phyloP scores from a whole-genome alignment of 1,140 invertebrate genomes.

The Agraylea sexmaculata region DNA sequence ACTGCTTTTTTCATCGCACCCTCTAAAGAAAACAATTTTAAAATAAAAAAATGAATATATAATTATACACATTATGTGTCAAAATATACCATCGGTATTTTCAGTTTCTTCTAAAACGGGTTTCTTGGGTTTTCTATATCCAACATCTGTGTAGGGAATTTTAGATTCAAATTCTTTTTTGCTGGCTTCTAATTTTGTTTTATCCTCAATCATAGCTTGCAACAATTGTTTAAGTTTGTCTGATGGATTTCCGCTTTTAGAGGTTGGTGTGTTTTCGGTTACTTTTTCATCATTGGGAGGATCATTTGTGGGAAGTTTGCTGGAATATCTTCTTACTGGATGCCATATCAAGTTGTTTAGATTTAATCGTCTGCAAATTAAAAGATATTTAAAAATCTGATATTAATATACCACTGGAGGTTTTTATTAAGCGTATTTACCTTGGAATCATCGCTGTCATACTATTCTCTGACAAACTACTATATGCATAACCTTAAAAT shows the following conservation, averaged over 20 bases:
- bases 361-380: too few species aligned
- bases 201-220: constrained; percentile 33
- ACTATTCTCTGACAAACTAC: too few species aligned
- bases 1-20: constrained; percentile 45
- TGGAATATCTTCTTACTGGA: background rate
- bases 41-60: background rate
- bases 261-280: background rate
- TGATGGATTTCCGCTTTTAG: constrained; percentile 14
- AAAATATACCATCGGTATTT: background rate
- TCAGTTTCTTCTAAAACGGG: background rate
- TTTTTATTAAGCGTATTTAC: too few species aligned
- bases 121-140: constrained; percentile 22
- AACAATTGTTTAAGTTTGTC: constrained; percentile 34
- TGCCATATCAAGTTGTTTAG: constrained; percentile 1
- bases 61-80: background rate
- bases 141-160: constrained; percentile 30
- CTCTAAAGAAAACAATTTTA: constrained; percentile 24
- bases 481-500: too few species aligned
- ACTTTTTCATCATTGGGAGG: constrained; percentile 1
- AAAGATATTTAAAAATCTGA: too few species aligned
- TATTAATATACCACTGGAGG: too few species aligned
- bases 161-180: constrained; percentile 25
- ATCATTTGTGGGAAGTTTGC: constrained; percentile 6
- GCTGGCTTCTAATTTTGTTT: constrained; percentile 28
- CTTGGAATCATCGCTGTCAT: too few species aligned